A percentile compares a stretch with the other conserved stretches of the same genome.
Conservation (phyloP, 2,797 vertebrate genomes). For the Siniperca scherzeri region DNA sequence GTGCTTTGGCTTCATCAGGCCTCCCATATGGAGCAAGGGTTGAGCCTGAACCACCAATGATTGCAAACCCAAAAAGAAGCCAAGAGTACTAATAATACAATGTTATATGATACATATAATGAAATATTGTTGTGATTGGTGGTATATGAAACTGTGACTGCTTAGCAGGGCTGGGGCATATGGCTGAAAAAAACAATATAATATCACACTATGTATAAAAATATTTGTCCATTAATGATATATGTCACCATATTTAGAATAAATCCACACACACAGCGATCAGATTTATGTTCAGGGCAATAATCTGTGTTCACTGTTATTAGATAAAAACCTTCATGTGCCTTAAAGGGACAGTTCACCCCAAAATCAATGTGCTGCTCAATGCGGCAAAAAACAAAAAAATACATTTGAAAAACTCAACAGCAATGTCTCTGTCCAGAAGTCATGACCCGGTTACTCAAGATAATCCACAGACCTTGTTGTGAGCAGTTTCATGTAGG, state of each 20-base stretch:
- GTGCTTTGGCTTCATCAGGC: constrained; percentile 17
- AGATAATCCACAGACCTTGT: too few species aligned
- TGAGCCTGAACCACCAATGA: not conserved
- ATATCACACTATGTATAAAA: not conserved
- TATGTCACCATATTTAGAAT: not conserved
- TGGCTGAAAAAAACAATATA: not conserved
- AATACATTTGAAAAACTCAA: too few species aligned
- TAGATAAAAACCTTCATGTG: not conserved
- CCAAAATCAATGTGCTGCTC: too few species aligned
- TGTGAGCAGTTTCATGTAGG: too few species aligned
- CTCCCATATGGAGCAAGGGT: constrained; percentile 3
- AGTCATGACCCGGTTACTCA: too few species aligned
- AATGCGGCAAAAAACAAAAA: too few species aligned
- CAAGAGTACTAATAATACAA: too few species aligned
- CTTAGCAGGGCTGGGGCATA: not conserved
- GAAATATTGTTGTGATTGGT: not conserved
- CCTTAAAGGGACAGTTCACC: too few species aligned
- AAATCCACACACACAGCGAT: not conserved
- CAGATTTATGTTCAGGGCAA: not conserved
- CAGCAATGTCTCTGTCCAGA: too few species aligned
- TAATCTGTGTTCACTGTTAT: not conserved
- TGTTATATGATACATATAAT: not conserved
- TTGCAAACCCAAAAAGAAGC: not conserved
- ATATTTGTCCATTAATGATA: not conserved
- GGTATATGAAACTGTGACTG: not conserved